Evolutionary conservation across 2,113 vertebrate genomes (phyloP).

Genomic region (Sinocyclocheilus grahami): DNA sequence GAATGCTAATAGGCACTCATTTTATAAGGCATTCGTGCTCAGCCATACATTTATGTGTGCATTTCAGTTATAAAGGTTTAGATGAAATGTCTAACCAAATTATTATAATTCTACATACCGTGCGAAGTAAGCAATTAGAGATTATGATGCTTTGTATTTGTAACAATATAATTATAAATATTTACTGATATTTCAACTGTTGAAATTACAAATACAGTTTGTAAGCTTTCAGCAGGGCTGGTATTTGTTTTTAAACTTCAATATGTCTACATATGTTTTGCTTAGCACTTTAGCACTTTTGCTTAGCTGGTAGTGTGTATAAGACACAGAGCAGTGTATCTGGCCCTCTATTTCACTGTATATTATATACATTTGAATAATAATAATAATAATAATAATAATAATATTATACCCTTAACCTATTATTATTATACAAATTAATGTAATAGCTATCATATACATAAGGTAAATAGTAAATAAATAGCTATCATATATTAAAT

Average conservation of each 20-base stretch:
- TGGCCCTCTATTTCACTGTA: not conserved
- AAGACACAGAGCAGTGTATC: not conserved
- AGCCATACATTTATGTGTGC: constrained; percentile 19
- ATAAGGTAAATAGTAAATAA: not conserved
- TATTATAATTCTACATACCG: not conserved
- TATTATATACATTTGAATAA: too few species aligned
- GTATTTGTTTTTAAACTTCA: not conserved
- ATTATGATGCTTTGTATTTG: not conserved
- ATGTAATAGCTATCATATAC: not conserved
- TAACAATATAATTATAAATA: not conserved
- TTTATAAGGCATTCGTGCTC: not conserved
- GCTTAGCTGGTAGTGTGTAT: not conserved
- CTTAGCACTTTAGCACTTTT: not conserved
- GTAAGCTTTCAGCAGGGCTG: not conserved
- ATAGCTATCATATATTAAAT: not conserved
- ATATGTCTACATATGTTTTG: not conserved
- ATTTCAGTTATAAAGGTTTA: constrained; percentile 5
- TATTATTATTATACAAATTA: not conserved
- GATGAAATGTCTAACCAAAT: constrained; percentile 24
- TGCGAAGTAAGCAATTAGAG: not conserved
- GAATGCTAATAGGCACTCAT: constrained; percentile 70
- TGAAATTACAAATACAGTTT: not conserved
- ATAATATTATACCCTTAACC: too few species aligned
- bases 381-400: not conserved
- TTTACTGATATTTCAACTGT: not conserved